These are phyloP conservation scores for Gallinago nigripennis DNA, from an alignment of 2,797 vertebrate genomes.

Conservation along the genomic window DNA sequence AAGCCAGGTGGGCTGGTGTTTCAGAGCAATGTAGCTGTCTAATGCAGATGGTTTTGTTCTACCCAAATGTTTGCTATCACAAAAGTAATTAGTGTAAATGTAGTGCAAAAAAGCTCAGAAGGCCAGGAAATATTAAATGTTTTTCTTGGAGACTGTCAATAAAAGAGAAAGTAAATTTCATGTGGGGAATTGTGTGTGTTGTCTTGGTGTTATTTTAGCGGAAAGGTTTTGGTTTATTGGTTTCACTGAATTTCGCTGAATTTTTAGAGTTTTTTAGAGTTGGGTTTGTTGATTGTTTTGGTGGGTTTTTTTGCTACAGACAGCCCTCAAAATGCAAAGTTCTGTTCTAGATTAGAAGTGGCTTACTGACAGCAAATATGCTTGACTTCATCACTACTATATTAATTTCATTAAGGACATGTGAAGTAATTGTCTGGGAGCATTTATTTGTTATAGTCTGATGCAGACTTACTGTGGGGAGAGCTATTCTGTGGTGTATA, in stretches of 20 bases:
- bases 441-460: neutral
- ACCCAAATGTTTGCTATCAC: neutral
- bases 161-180: neutral
- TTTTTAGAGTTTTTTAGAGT: too few species aligned
- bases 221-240: neutral
- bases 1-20: neutral
- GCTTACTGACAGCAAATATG: neutral
- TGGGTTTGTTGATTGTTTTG: too few species aligned
- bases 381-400: neutral
- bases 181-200: neutral
- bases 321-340: neutral
- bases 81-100: neutral
- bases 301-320: neutral
- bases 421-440: neutral
- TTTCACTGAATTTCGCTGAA: neutral
- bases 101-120: neutral
- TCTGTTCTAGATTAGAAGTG: neutral
- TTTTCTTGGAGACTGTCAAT: neutral
- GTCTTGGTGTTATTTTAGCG: neutral
- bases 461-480: neutral
- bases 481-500: neutral
- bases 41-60: constrained; percentile 7
- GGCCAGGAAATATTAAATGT: neutral
- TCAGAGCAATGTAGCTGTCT: neutral
- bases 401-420: neutral